phyloP scores from a whole-genome alignment of 64 coral and sea anemone genomes.

The Acropora yongei region DNA sequence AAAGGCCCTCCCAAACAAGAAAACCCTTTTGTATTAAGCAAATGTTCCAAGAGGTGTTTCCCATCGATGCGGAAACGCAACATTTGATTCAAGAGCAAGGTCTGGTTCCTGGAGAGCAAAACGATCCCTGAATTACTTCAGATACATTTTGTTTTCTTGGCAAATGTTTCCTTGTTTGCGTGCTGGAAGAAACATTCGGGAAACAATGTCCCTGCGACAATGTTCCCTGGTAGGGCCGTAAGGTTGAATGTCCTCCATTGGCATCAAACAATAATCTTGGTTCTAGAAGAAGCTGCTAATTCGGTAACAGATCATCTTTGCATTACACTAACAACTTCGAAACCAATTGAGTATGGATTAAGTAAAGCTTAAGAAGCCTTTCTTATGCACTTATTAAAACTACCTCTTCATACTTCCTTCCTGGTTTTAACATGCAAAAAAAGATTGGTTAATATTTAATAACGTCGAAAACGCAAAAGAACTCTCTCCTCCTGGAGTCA shows the following conservation, averaged over 20 bases:
- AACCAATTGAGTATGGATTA: not conserved
- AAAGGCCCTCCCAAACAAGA: not conserved
- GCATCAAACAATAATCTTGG: not conserved
- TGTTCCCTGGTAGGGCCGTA: not conserved
- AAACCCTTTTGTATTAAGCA: not conserved
- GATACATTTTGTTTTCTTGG: not conserved
- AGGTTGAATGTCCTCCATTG: not conserved
- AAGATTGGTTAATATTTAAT: not conserved
- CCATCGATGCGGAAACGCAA: not conserved
- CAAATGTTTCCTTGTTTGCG: conserved; percentile 4
- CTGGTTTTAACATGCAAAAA: not conserved
- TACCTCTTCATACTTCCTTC: not conserved
- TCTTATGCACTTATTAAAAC: not conserved
- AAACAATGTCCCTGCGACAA: not conserved
- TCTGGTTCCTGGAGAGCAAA: not conserved
- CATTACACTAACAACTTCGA: not conserved
- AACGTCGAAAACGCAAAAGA: not conserved
- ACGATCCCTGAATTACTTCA: not conserved
- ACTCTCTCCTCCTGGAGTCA: not conserved
- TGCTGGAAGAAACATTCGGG: not conserved
- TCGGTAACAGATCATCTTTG: not conserved
- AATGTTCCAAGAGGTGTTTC: not conserved
- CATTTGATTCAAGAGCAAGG: not conserved
- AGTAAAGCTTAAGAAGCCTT: not conserved
- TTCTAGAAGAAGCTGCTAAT: too few relatives aligned